These are phyloP conservation scores for Diarsia mendica DNA, from an alignment of 2,888 invertebrate genomes.

Conservation along the genomic window DNA sequence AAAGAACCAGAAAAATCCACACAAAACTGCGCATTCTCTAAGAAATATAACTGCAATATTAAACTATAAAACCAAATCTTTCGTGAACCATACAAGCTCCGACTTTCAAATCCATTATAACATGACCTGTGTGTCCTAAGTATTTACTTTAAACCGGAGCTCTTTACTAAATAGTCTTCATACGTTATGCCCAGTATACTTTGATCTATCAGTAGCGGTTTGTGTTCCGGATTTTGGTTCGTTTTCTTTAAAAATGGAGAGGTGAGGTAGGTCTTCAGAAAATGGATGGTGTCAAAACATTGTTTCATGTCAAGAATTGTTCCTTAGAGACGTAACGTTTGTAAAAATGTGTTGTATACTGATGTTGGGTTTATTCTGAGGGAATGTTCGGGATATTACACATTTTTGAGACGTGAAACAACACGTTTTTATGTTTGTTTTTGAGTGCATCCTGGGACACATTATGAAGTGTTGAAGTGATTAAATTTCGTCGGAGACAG, in stretches of 20 bases:
- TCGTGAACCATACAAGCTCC: conserved; percentile 64
- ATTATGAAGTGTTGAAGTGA: conserved; percentile 35
- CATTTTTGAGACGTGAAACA: conserved; percentile 55
- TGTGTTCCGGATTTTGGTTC: conserved; percentile 22
- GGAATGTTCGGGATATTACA: conserved; percentile 65
- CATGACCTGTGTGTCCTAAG: conserved; percentile 40
- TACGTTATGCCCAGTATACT: conserved; percentile 47
- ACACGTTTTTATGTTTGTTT: conserved; percentile 49
- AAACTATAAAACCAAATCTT: conserved; percentile 74
- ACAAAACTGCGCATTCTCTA: conserved; percentile 72
- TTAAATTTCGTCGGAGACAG: conserved; percentile 42
- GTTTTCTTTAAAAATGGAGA: conserved; percentile 37
- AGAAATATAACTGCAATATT: conserved; percentile 82
- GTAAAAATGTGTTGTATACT: conserved; percentile 69
- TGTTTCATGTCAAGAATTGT: conserved; percentile 73
- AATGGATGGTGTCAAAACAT: conserved; percentile 64
- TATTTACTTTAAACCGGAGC: conserved; percentile 44
- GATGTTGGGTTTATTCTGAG: conserved; percentile 65
- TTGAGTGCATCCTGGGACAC: conserved; percentile 31
- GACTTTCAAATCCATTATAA: conserved; percentile 57
- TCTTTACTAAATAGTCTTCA: conserved; percentile 51
- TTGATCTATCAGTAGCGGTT: conserved; percentile 42
- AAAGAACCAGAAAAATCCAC: conserved; percentile 71
- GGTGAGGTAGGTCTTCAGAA: conserved; percentile 55
- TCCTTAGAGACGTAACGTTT: conserved; percentile 67